These are phyloP conservation scores for Apis florea DNA, from an alignment of 1,140 invertebrate genomes.

Conservation along the genomic window DNA sequence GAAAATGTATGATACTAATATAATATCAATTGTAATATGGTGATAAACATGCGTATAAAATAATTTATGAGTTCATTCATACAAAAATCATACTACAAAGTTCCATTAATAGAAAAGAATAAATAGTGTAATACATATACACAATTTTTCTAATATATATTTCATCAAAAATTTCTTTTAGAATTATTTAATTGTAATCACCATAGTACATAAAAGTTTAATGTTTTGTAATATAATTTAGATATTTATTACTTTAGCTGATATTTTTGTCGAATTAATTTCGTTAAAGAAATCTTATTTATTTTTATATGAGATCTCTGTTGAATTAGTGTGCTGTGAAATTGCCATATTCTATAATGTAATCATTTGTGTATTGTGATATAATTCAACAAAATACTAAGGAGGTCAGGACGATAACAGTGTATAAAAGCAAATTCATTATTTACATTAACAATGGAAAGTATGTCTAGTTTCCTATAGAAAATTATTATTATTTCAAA, in stretches of 20 bases:
- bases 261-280: slow-evolving; percentile 29
- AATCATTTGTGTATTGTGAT: slow-evolving; percentile 65
- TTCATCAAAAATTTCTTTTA: not conserved
- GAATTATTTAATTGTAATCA: slow-evolving; percentile 4
- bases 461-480: slow-evolving; percentile 32
- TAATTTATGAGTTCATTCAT: slow-evolving; percentile 6
- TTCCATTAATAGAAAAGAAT: slow-evolving; percentile 11
- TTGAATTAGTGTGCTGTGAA: slow-evolving; percentile 68
- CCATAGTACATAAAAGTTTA: not conserved
- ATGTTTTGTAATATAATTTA: slow-evolving; percentile 38
- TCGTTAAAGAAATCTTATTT: slow-evolving; percentile 63
- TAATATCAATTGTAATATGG: not conserved
- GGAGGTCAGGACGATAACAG: slow-evolving; percentile 16
- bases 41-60: slow-evolving; percentile 9
- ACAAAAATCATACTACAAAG: slow-evolving; percentile 24
- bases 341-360: slow-evolving; percentile 61
- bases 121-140: not conserved
- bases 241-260: slow-evolving; percentile 21
- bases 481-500: slow-evolving; percentile 9
- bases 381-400: slow-evolving; percentile 59
- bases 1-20: slow-evolving; percentile 13
- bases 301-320: slow-evolving; percentile 69
- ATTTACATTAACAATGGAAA: not conserved
- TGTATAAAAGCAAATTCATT: slow-evolving; percentile 30
- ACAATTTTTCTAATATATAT: not conserved